Conservation (phyloP, 2,797 vertebrate genomes). For the Eleutherodactylus coqui region DNA sequence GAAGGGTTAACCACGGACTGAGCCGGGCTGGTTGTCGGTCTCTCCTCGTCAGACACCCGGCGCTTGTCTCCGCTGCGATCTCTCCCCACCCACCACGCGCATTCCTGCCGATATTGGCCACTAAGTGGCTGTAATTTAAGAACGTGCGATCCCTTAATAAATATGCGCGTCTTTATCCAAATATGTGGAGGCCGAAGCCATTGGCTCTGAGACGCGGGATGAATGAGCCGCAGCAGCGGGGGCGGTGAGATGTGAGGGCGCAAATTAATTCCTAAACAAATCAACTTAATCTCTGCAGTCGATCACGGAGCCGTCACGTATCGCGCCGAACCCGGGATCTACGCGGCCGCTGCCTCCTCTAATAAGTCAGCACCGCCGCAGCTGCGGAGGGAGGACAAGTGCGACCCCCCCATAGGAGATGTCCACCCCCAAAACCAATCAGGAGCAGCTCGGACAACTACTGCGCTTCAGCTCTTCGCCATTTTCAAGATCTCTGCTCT, state of each 20-base stretch:
- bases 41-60: slow-evolving; percentile 65
- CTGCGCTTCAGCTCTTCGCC: too few species aligned
- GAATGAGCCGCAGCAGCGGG: slow-evolving; percentile 68
- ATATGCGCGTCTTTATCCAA: slow-evolving; percentile 69
- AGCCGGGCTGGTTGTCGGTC: slow-evolving; percentile 40
- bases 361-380: neutral
- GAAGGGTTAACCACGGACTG: neutral
- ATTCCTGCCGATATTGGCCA: slow-evolving; percentile 70
- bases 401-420: too few species aligned
- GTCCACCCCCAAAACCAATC: neutral
- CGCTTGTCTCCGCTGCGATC: slow-evolving; percentile 59
- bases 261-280: slow-evolving; percentile 21
- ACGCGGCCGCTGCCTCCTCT: neutral
- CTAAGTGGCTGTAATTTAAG: slow-evolving; percentile 70
- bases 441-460: too few species aligned
- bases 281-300: slow-evolving; percentile 2
- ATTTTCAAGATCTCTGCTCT: too few species aligned
- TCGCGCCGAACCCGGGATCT: neutral
- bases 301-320: too few species aligned
- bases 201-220: slow-evolving; percentile 67
- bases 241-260: slow-evolving; percentile 2
- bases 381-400: too few species aligned
- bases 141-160: slow-evolving; percentile 71
- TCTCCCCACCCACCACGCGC: slow-evolving; percentile 54
- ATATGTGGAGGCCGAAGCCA: slow-evolving; percentile 69